Evolutionary conservation across 1,140 invertebrate genomes (phyloP).

Genomic region (Heliconius hewitsoni): DNA sequence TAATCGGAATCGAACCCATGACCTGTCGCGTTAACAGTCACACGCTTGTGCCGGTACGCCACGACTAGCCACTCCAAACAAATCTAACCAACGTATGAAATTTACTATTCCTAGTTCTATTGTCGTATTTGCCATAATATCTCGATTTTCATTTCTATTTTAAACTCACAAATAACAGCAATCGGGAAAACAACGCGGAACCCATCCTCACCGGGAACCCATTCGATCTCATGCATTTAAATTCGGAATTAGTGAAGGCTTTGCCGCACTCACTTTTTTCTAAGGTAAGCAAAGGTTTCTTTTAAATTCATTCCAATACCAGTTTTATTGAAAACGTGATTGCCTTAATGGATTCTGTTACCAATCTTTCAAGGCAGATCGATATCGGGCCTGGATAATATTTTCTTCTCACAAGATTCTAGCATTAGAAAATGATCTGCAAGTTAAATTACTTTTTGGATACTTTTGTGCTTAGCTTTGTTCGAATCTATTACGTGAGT

Average conservation of each 20-base stretch:
- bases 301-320: slow-evolving; percentile 60
- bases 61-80: too few species aligned
- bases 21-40: too few species aligned
- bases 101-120: slow-evolving; percentile 17
- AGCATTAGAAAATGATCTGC: slow-evolving; percentile 25
- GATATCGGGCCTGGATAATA: slow-evolving; percentile 21
- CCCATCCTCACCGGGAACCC: slow-evolving; percentile 58
- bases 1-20: too few species aligned
- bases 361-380: slow-evolving; percentile 20
- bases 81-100: too few species aligned
- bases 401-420: slow-evolving; percentile 17
- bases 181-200: slow-evolving; percentile 58
- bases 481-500: slow-evolving; percentile 27
- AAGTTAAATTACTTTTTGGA: slow-evolving; percentile 35
- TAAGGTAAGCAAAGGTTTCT: slow-evolving; percentile 65
- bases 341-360: slow-evolving; percentile 59
- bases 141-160: slow-evolving; percentile 45
- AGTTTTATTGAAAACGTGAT: slow-evolving; percentile 67
- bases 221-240: slow-evolving; percentile 80
- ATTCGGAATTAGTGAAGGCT: slow-evolving; percentile 77
- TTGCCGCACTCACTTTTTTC: slow-evolving; percentile 62
- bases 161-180: slow-evolving; percentile 69
- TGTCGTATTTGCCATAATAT: slow-evolving; percentile 43
- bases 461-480: slow-evolving; percentile 29
- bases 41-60: too few species aligned